Conservation (phyloP, 1,140 invertebrate genomes). For the Eurosta solidaginis region DNA sequence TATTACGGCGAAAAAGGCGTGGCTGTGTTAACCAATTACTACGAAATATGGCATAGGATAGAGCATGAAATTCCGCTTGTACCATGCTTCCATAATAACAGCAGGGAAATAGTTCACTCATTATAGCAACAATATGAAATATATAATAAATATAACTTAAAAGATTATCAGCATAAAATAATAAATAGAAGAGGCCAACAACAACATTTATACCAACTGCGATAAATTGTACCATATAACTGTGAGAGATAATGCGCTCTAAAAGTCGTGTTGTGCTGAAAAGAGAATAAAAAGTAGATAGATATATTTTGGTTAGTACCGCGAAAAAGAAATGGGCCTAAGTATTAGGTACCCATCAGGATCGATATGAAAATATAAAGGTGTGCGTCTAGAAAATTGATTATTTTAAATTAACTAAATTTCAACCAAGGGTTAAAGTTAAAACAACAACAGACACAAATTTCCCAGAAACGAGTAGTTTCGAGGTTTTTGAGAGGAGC, state of each 20-base stretch:
- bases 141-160: conserved; percentile 40
- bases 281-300: conserved; percentile 19
- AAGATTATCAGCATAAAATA: conserved; percentile 44
- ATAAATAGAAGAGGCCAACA: conserved; percentile 40
- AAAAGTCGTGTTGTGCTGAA: conserved; percentile 29
- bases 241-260: conserved; percentile 31
- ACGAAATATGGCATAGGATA: conserved; percentile 48
- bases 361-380: too few relatives aligned
- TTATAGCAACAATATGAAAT: conserved; percentile 38
- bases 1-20: conserved; percentile 30
- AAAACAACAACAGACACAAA: too few relatives aligned
- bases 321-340: too few relatives aligned
- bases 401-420: too few relatives aligned
- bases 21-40: conserved; percentile 44
- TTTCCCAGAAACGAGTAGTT: too few relatives aligned
- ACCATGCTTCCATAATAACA: conserved; percentile 51
- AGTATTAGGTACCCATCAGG: too few relatives aligned
- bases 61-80: conserved; percentile 36
- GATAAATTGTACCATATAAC: conserved; percentile 41
- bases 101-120: conserved; percentile 46
- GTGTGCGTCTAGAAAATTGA: too few relatives aligned
- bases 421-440: too few relatives aligned
- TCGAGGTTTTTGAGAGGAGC: too few relatives aligned
- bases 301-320: too few relatives aligned
- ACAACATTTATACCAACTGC: conserved; percentile 44